Base-by-base conservation (phyloP, 1,140 invertebrate species). In the Littorina saxatilis region DNA sequence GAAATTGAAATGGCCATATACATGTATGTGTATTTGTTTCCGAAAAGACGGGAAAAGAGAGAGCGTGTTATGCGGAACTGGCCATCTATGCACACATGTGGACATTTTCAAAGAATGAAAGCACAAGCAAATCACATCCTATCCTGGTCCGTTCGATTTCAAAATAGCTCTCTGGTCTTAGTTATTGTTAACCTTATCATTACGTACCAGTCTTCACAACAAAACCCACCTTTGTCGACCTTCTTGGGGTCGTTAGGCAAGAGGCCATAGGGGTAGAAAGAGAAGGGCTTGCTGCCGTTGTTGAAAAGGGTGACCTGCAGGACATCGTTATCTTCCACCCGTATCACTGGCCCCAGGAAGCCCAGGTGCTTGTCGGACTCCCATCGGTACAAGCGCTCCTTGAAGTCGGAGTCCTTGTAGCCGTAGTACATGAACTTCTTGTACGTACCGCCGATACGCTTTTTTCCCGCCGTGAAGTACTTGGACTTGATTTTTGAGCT, bases 321-420 rank as follows among this genome's bases (percentile, higher is more conserved):
- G 13, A 79, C 79, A 27, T 90, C 89, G 1, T 86, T 86, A 1
- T 87, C 87, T 81, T 90, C 87, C 0, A 85, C 87, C 50, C 85
- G 87, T 52, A 90, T 88, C 61, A 88, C 81, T 5, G 89, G 88
- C 2, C 89, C 89, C 15, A 90, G 58, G 35, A 89, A 68, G 15
- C 82, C 86, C 23, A 90, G 84, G 79, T 88, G 86, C 11, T 76
- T 63, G 43, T 89, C 87, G 9, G 79, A 74, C 2, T 17, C 32
- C 23, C 35, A 76, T 9, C 88, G 74, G 20, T 63, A 66, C 58
- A 86, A 87, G 43, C 76, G 76, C 17, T 61, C 43, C 15, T 70
- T 79, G 78, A 90, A 90, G 35, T 83, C 63, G 17, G 73, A 55
- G 73, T 90, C 88, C 1, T 84, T 87, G 74, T 87, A 89, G 83